Base-by-base conservation (phyloP, 2,113 vertebrate genomes). In the Hirundichthys speculiger region DNA sequence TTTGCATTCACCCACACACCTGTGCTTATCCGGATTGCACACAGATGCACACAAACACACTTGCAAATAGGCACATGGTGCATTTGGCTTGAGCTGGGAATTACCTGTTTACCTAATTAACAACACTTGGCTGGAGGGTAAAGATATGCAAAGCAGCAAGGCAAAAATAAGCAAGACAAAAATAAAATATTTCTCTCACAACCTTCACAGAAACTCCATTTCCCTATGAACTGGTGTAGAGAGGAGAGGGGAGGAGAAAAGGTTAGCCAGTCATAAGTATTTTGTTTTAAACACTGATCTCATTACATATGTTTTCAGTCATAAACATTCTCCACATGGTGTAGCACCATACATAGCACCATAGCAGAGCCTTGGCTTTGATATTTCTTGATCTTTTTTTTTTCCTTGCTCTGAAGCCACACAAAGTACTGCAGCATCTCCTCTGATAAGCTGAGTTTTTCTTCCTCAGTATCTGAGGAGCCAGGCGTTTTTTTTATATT, bases 31-130 rank as follows among this genome's bases (percentile, higher is more conserved):
- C 16, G 14, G 50, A 54, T 22, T 24, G 24, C 50, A 65, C 50
- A 48, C 34, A 48, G n/a, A 66, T 58, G 48, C 57, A 50, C 57
- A 68, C 21, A 47, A 27, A 64, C 58, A 62, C 57, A 64, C 30
- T 15, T 22, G 58, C 71, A 60, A 27, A 43, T 40, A 56, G 42
- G 56, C 77, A 46, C 62, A 55, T 14, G 4, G 39, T 63, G 56
- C 53, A 8, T 52, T 66, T 16, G 56, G 69, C 55, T 77, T 19
- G 13, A 65, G 69, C 66, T 75, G 82, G 80, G 83, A 85, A 86
- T 86, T 85, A 90, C 82, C 86, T 89, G 88, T 87, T 89, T 89
- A 86, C 74, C 85, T 87, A 86, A 90, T 90, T 89, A 89, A 87
- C 82, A 84, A 79, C 69, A 77, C 78, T 82, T 85, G 80, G 85